Evolutionary conservation across 1,140 invertebrate genomes (phyloP), one percentile per base, ranked within the genome.

Genomic region (Fopius arisanus): DNA sequence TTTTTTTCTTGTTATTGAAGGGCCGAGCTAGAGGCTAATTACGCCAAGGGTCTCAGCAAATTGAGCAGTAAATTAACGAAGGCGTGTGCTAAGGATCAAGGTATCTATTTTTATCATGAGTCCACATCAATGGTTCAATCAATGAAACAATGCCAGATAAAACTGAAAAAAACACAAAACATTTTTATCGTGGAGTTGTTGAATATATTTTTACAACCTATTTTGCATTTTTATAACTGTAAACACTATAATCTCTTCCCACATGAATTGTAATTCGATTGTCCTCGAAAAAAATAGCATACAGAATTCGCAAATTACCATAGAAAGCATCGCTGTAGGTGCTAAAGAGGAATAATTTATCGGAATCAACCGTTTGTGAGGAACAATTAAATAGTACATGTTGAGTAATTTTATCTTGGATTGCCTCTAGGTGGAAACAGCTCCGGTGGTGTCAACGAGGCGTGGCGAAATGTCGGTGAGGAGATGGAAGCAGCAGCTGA

Each of bases 401-500:
- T 37, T 37, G 33, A 7, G 33, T 51, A 51, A 21, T 16, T 51
- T 71, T 62, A 37, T 72, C 31, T 23, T 41, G n/a, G 40, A 70
- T 73, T 51, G 31, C 19, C 65, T 63, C 63, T 75, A 86, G 86
- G 86, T 83, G 90, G 92, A 65, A 93, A 95, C 81, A 92, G 92
- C 63, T 90, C 93, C 28, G 96, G 96, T 12, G 94, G 93, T 65
- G 91, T 97, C 59, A 93, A 93, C 71, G 94, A 96, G 76, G 94
- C 96, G 72, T 97, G 96, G 96, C 94, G 95, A 86, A 91, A 94
- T 75, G 94, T 96, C 59, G 95, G 94, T 33, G 89, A 92, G n/a
- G 95, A 97, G 86, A 95, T 97, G 92, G 96, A 97, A 85, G 91
- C 93, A 75, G 93, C 96, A 80, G 94, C 95, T 23, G 96, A 97